Base-by-base conservation (phyloP, 2,797 vertebrate species). In the Paedocypris micromegethes region DNA sequence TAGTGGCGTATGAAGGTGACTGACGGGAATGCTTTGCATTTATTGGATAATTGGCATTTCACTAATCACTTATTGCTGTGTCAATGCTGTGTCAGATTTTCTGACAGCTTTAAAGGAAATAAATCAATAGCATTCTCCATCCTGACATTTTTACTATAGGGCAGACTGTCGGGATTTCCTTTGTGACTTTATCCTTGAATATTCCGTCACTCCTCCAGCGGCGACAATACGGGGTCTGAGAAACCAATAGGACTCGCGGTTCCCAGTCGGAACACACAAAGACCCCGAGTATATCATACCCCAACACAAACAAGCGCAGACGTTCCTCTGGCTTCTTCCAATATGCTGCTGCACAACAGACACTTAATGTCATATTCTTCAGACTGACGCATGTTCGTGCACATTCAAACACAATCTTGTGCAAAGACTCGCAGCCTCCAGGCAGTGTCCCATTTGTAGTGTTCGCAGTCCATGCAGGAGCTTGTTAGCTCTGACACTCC, bases 401-500 rank as follows among this genome's bases (percentile, higher is more conserved):
- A 56, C 46, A 64, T 64, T 64, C 60, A 58, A 70, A 70, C 61
- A 64, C 52, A 63, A 42, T 39, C 40, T 9, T 40, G 43, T 59
- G 59, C 53, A 50, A 71, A 66, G 81, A 80, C 80, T 80, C 79
- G 62, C 80, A 84, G 84, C 85, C 84, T 87, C 82, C 85, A 83
- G 86, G 84, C 83, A 86, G 81, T 57, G 87, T 85, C 84, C 86
- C 86, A 89, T 88, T 88, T 90, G 88, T 88, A 83, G 83, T 64
- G 82, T 87, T 81, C 71, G 67, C 85, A 83, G 85, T 86, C 85
- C 87, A 86, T 85, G 85, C 83, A 83, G 80, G 74, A 84, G 86
- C 86, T 88, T 90, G 88, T 90, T 90, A 89, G 88, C 85, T 87
- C 84, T 83, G 85, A 89, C 87, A 89, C 86, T 88, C 85, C 81